Evolutionary conservation across 2,113 vertebrate genomes (phyloP).

Genomic region (Cathartes aura): DNA sequence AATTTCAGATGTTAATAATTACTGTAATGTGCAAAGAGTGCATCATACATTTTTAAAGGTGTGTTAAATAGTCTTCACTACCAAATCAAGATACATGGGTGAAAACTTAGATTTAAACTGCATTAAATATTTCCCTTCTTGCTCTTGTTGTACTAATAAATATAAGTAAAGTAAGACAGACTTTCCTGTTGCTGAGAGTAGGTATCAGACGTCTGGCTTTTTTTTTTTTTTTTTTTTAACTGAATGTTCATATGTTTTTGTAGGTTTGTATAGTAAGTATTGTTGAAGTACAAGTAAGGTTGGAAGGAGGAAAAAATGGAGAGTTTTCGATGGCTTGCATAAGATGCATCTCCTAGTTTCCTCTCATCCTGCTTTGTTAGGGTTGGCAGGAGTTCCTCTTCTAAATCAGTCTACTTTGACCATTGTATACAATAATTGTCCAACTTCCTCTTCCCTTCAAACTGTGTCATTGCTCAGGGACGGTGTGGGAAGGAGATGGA

Average conservation of each 20-base stretch:
- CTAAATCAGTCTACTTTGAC: slow-evolving; percentile 2
- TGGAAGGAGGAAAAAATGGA: background rate
- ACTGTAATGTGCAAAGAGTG: background rate
- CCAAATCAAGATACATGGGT: background rate
- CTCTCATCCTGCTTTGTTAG: background rate
- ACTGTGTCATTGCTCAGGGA: background rate
- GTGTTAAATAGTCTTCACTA: background rate
- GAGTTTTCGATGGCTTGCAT: background rate
- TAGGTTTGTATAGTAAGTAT: background rate
- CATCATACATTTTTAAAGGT: background rate
- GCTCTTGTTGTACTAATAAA: background rate
- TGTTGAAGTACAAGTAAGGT: background rate
- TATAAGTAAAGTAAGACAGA: background rate
- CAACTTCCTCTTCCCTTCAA: slow-evolving; percentile 10
- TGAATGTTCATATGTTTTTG: background rate
- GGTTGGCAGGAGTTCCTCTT: slow-evolving; percentile 9
- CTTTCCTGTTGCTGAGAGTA: background rate
- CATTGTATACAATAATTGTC: slow-evolving; percentile 1
- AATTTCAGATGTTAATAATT: background rate
- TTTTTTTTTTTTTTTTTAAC: background rate
- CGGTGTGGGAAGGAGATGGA: slow-evolving; percentile 18
- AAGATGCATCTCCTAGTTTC: background rate
- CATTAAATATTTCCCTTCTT: background rate
- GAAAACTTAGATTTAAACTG: background rate
- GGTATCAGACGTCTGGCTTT: background rate